Conservation (phyloP, 92 coral and sea anemone genomes). For the Porites rus region DNA sequence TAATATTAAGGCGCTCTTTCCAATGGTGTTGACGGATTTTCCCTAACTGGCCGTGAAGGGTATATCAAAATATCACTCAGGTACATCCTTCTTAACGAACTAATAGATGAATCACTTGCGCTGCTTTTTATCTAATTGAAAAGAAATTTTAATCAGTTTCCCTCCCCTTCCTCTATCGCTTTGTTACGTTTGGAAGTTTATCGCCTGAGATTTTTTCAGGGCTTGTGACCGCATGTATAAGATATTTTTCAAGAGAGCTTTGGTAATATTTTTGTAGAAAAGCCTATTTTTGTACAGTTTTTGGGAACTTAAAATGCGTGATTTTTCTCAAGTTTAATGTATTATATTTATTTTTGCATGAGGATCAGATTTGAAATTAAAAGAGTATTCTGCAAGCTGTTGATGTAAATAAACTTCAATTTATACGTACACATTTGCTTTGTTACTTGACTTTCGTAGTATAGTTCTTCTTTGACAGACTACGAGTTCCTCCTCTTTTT, state of each 20-base stretch:
- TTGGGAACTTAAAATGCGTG: slow-evolving; percentile 1
- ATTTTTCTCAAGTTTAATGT: slow-evolving; percentile 22
- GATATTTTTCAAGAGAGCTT: background rate
- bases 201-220: background rate
- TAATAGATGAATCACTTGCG: background rate
- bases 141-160: background rate
- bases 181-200: too few relatives aligned
- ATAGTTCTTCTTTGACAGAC: too few relatives aligned
- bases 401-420: slow-evolving; percentile 19
- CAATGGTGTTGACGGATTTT: too few relatives aligned
- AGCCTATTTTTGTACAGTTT: slow-evolving; percentile 41
- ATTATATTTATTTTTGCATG: slow-evolving; percentile 39
- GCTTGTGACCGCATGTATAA: background rate
- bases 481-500: too few relatives aligned
- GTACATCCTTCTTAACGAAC: too few relatives aligned
- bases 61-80: background rate
- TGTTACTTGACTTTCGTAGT: background rate
- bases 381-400: slow-evolving; percentile 33
- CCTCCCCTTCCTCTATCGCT: too few relatives aligned
- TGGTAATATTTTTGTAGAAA: slow-evolving; percentile 20
- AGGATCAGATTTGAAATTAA: slow-evolving; percentile 23
- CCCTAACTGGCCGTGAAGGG: too few relatives aligned
- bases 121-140: background rate
- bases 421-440: background rate
- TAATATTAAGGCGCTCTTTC: too few relatives aligned